These are phyloP conservation scores for Chloropsis cyanopogon DNA, from an alignment of 2,113 vertebrate species.

Conservation along the genomic window DNA sequence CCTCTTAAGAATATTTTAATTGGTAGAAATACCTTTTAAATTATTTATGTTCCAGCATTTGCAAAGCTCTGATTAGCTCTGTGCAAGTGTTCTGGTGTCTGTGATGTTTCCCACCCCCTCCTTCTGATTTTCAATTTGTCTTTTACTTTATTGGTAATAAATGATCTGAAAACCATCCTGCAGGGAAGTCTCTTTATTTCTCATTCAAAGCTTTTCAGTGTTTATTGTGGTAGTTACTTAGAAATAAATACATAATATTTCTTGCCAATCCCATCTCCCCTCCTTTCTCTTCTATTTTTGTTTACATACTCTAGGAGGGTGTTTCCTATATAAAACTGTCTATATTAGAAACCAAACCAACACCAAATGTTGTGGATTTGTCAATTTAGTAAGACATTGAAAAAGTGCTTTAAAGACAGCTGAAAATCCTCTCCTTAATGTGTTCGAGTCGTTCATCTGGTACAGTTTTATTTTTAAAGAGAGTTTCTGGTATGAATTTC, in stretches of 20 bases:
- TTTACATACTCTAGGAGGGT: background rate
- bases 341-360: background rate
- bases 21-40: constrained; percentile 44
- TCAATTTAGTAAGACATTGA: background rate
- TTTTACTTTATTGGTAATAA: constrained; percentile 73
- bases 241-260: background rate
- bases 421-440: background rate
- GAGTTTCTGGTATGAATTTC: background rate
- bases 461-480: background rate
- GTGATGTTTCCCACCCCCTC: background rate
- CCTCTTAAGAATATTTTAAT: constrained; percentile 1
- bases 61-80: constrained; percentile 39
- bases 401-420: background rate
- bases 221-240: background rate
- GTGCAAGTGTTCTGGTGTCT: constrained; percentile 46
- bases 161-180: constrained; percentile 55
- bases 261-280: background rate
- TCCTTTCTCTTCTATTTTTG: background rate
- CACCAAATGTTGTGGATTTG: background rate
- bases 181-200: constrained; percentile 14
- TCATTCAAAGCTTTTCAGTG: background rate
- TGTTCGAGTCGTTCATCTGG: background rate
- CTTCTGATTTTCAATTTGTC: constrained; percentile 44
- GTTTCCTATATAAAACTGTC: background rate
- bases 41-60: constrained; percentile 51